Base-by-base conservation (phyloP, 2,113 vertebrate genomes). In the Percina caprodes region DNA sequence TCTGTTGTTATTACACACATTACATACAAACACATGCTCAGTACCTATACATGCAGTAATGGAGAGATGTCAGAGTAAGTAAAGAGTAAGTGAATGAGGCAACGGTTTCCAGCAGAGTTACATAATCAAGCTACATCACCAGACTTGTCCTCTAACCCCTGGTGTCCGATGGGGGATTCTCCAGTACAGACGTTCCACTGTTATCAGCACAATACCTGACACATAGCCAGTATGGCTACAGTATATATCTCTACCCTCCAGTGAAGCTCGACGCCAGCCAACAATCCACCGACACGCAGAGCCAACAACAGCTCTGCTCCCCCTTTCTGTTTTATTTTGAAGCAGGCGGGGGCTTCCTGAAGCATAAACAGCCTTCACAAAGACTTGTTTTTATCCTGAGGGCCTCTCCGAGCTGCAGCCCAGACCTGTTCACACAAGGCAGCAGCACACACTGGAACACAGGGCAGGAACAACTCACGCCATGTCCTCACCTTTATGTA, bases 261-360 rank as follows among this genome's bases (percentile, higher is more conserved):
- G 23, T 24, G 45, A 39, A 26, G 26, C n/a, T n/a, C 12, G 45
- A 21, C 54, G 3, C 26, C 52, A 51, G 54, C 60, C 54, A 54
- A 69, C 73, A 79, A 77, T 42, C 7, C 33, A 52, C 23, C 51
- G n/a, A 61, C 67, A 14, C 73, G n/a, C 56, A 26, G 73, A 68
- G 72, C 80, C 85, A 87, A 79, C 84, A 90, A 79, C 82, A 72
- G 69, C 73, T 24, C 13, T 30, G 30, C 52, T 81, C 42, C 9
- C 18, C 70, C 35, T 55, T 59, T 80, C 33, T 85, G 85, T 77
- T 88, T 82, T 85, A 78, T 88, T 59, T 59, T 68, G 2, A 59
- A 86, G 49, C 66, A 83, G 73, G 77, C 74, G 26, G 65, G 24
- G 51, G 76, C 77, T 90, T 92, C 90, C 88, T 90, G 86, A 75